Percentiles rank a stretch among this genome's conserved stretches.
Conservation (phyloP, 2,113 vertebrate genomes). For the Carassius gibelio region DNA sequence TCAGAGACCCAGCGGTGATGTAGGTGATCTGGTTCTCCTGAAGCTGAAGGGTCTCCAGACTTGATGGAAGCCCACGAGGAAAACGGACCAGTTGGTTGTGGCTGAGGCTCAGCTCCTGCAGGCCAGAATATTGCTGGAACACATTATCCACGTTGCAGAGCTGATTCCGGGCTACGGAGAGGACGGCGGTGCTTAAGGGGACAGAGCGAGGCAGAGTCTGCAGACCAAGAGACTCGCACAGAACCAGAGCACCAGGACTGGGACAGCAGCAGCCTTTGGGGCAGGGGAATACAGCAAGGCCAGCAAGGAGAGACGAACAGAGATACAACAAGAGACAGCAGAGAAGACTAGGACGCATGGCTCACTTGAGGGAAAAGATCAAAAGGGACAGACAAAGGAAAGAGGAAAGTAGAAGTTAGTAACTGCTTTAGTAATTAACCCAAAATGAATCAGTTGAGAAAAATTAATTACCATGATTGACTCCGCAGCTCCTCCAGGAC, state of each 20-base stretch:
- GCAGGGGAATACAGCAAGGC: constrained; percentile 62
- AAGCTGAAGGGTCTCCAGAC: constrained; percentile 75
- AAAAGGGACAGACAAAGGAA: neutral
- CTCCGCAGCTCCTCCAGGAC: neutral
- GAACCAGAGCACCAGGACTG: constrained; percentile 65
- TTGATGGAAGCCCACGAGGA: constrained; percentile 76
- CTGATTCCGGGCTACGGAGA: constrained; percentile 76
- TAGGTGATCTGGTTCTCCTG: constrained; percentile 78
- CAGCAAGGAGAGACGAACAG: constrained; percentile 59
- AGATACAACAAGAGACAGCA: constrained; percentile 68
- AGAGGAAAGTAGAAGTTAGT: constrained; percentile 14
- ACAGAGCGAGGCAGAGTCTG: constrained; percentile 70
- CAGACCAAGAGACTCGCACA: constrained; percentile 77
- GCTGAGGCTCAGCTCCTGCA: constrained; percentile 78
- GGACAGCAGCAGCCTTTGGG: constrained; percentile 78
- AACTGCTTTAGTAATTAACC: neutral
- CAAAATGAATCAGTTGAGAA: constrained; percentile 12
- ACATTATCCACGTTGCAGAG: constrained; percentile 77
- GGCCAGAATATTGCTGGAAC: constrained; percentile 66
- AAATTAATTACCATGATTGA: constrained; percentile 8
- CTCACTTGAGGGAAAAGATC: constrained; percentile 66
- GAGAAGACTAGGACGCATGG: constrained; percentile 67
- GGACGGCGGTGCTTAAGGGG: constrained; percentile 69
- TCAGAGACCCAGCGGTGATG: constrained; percentile 71
- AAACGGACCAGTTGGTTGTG: constrained; percentile 74